phyloP scores from a whole-genome alignment of 2,113 vertebrate genomes.

The Trematocara nigrifrons region DNA sequence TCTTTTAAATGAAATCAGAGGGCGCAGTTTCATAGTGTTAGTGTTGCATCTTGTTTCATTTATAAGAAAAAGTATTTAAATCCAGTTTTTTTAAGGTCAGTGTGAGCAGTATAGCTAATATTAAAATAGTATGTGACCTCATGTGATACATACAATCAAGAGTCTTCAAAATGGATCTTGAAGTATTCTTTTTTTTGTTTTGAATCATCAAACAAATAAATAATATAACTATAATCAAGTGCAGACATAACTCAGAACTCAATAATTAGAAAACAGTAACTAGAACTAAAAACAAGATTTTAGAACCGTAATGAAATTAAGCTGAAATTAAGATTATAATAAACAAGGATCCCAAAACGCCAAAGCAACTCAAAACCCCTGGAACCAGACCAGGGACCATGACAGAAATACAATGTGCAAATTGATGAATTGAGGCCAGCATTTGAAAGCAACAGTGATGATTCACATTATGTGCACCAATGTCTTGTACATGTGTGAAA shows the following conservation, averaged over 20 bases:
- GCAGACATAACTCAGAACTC: background rate
- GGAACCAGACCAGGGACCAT: background rate
- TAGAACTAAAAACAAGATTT: background rate
- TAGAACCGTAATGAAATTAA: background rate
- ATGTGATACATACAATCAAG: background rate
- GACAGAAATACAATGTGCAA: background rate
- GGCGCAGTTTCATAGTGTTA: background rate
- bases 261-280: background rate
- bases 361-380: background rate
- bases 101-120: background rate
- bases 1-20: background rate
- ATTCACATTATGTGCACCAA: background rate
- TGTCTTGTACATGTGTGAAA: background rate
- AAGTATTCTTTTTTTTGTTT: background rate
- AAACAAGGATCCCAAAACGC: background rate
- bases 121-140: background rate
- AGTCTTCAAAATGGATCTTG: background rate
- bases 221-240: background rate
- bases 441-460: background rate
- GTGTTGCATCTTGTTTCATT: background rate
- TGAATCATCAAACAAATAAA: background rate
- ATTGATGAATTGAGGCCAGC: background rate
- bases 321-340: background rate
- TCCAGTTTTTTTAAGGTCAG: background rate
- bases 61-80: background rate